Evolutionary conservation across 2,113 vertebrate genomes (phyloP), one percentile per base, ranked within the genome.

Genomic region (Tyrannus savana): DNA sequence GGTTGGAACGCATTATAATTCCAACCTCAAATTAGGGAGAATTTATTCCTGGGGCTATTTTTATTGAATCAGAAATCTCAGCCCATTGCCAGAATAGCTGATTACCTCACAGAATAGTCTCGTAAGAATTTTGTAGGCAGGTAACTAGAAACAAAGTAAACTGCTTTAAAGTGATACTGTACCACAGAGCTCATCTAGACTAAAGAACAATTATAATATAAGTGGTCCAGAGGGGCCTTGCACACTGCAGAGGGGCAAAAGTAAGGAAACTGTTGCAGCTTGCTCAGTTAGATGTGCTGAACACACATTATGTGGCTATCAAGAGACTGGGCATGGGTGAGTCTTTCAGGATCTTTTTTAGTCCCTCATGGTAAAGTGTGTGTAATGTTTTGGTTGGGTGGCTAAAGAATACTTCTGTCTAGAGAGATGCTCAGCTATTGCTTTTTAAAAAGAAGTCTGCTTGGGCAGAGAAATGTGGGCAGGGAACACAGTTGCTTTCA

Each of bases 1-100:
- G 63, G 95, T 88, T 88, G 88, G 83, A 96, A 76, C 1, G 3
- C 42, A 86, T 93, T 81, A 19, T 49, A 86, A 95, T 86, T 96
- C 90, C 76, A 82, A 82, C 92, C 86, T 92, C 95, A 93, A 89
- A 95, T 96, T 79, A 96, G 77, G 84, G 81, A 94, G 88, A 96
- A 95, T 95, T 96, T 96, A 97, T 94, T 96, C 90, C 90, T 66
- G 84, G 56, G 91, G 90, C 93, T 96, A 92, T 97, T 96, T 96
- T 97, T 96, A 94, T 78, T 79, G 88, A 96, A 93, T 84, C 53
- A 46, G 91, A 95, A 94, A 95, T 92, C 92, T 91, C 74, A 88
- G 89, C 69, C 56, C 44, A 42, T 76, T 96, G 82, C 75, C 93
- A 94, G 74, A 95, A 85, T 59, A 94, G 92, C 69, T 59, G 69